A percentile compares a stretch with the other conserved stretches of the same genome.
These are phyloP conservation scores for Pollenia labialis DNA, from an alignment of 2,888 invertebrate species.

Conservation along the genomic window DNA sequence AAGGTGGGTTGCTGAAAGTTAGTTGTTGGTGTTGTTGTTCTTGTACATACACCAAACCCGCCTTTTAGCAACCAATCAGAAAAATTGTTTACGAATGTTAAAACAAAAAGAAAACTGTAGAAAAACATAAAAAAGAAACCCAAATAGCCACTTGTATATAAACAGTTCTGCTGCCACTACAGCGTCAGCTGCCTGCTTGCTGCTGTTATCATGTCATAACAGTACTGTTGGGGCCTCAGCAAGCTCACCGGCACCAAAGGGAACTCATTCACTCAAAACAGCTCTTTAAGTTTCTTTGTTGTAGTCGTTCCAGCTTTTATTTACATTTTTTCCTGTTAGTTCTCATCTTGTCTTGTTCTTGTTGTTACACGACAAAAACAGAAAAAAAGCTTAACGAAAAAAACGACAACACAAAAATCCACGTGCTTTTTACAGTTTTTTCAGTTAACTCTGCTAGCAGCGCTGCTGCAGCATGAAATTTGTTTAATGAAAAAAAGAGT, in stretches of 20 bases:
- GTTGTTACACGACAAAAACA: background rate
- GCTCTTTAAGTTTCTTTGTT: constrained; percentile 67
- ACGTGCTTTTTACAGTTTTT: constrained; percentile 68
- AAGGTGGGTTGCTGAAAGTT: constrained; percentile 61
- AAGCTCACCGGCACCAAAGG: constrained; percentile 38
- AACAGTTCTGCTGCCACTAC: constrained; percentile 43
- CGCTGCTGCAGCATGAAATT: constrained; percentile 26
- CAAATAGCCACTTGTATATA: constrained; percentile 54
- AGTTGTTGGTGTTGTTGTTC: constrained; percentile 54
- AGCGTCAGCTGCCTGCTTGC: background rate
- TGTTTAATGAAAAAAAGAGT: constrained; percentile 46
- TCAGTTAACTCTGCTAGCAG: constrained; percentile 7
- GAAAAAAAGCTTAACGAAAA: constrained; percentile 50
- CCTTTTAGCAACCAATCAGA: constrained; percentile 80
- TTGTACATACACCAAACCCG: constrained; percentile 71
- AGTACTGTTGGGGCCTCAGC: constrained; percentile 29
- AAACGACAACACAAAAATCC: constrained; percentile 64
- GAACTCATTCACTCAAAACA: constrained; percentile 46
- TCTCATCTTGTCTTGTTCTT: constrained; percentile 57
- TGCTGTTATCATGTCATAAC: constrained; percentile 28
- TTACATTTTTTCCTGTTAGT: constrained; percentile 32
- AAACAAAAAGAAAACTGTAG: constrained; percentile 80
- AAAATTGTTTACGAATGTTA: constrained; percentile 83
- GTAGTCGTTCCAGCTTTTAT: constrained; percentile 34
- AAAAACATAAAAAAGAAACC: constrained; percentile 53